These are phyloP conservation scores for Bradypus variegatus DNA, from an alignment of 2,797 vertebrate species.

Conservation along the genomic window DNA sequence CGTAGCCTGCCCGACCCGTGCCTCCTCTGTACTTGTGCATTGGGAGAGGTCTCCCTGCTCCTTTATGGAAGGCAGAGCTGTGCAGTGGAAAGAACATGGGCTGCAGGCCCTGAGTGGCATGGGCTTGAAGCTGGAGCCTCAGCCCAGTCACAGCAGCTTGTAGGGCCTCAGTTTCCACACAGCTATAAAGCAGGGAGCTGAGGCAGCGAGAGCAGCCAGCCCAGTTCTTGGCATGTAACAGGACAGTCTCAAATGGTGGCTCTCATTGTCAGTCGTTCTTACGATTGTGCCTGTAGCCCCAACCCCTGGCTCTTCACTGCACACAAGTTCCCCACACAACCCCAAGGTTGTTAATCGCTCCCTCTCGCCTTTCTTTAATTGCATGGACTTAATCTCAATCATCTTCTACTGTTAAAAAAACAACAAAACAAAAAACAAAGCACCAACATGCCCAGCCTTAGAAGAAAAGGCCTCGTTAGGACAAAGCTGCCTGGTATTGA, in stretches of 20 bases:
- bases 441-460: not conserved
- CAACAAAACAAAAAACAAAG: no score
- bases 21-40: not conserved
- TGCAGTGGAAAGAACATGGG: not conserved
- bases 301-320: not conserved
- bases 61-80: not conserved
- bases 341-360: not conserved
- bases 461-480: not conserved
- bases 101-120: not conserved
- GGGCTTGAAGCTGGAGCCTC: not conserved
- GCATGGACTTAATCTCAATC: not conserved
- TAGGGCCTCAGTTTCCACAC: not conserved
- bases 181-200: not conserved
- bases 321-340: not conserved
- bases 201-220: not conserved
- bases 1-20: no score
- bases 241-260: not conserved
- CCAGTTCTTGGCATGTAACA: not conserved
- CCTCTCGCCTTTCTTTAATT: no score
- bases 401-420: fast-evolving
- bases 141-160: fast-evolving
- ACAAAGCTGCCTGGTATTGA: not conserved
- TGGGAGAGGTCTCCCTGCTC: not conserved
- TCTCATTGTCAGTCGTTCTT: not conserved
- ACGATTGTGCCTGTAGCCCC: not conserved